A percentile compares a stretch with the other conserved stretches of the same genome.
Evolutionary conservation across 2,113 vertebrate species (phyloP).

Genomic region (Centropus unirufus): DNA sequence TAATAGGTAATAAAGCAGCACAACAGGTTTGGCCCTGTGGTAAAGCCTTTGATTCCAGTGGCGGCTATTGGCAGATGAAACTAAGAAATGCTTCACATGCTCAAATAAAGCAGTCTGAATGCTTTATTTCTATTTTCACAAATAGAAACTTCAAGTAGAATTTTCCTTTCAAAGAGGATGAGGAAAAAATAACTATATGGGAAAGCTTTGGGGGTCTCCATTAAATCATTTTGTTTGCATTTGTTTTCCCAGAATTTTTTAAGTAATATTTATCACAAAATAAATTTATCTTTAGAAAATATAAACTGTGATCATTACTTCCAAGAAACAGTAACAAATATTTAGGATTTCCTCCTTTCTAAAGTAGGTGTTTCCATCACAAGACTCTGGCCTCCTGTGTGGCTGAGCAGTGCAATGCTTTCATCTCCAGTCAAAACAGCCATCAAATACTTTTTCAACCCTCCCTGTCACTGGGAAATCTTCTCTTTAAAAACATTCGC

Average conservation of each 20-base stretch:
- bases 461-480: neutral
- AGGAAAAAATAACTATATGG: neutral
- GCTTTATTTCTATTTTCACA: neutral
- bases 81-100: neutral
- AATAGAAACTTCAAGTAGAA: neutral
- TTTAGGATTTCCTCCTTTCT: neutral
- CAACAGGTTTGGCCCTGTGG: neutral
- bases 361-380: neutral
- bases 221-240: neutral
- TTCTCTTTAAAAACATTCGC: neutral
- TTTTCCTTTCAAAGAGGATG: neutral
- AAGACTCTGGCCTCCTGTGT: neutral
- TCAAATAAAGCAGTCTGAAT: neutral
- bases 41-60: conserved; percentile 33
- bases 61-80: neutral
- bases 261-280: neutral
- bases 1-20: neutral
- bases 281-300: neutral
- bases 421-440: neutral
- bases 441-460: neutral
- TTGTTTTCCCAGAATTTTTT: neutral
- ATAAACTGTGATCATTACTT: neutral
- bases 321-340: neutral
- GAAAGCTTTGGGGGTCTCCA: neutral
- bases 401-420: neutral